Evolutionary conservation across 35 echinoderm and acorn worm species (phyloP).

Genomic region (Anneissia japonica): DNA sequence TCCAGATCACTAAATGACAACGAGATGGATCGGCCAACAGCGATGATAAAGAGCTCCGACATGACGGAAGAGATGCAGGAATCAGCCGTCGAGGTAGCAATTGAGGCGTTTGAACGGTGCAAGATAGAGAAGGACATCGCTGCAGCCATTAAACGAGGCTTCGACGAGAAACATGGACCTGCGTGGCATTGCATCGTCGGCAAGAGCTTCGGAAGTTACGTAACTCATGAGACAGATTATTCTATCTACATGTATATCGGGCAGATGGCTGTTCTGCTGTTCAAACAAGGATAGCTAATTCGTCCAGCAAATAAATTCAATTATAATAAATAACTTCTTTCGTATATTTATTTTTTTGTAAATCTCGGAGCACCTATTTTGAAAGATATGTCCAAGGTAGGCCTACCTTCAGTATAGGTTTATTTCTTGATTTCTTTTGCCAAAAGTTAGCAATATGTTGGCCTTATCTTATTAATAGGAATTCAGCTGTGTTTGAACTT

Average conservation of each 20-base stretch:
- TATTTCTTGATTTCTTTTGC: no score
- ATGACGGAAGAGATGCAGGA: constrained; percentile 44
- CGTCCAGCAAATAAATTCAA: no score
- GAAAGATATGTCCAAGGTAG: no score
- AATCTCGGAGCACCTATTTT: no score
- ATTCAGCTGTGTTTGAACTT: no score
- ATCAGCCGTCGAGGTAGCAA: constrained; percentile 12
- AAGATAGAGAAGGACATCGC: constrained; percentile 65
- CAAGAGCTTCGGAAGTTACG: constrained; percentile 55
- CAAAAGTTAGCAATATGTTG: no score
- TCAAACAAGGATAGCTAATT: constrained; percentile 39
- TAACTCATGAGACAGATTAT: constrained; percentile 54
- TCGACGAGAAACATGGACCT: constrained; percentile 30
- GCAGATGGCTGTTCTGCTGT: constrained; percentile 38
- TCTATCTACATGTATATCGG: constrained; percentile 54
- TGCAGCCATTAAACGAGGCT: constrained; percentile 45
- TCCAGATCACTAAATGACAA: neutral
- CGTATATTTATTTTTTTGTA: no score
- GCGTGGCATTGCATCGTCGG: constrained; percentile 73
- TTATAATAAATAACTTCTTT: no score
- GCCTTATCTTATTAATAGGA: no score
- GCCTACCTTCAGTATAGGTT: no score
- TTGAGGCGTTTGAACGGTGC: constrained; percentile 35
- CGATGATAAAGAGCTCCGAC: constrained; percentile 39
- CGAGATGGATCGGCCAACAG: neutral